phyloP scores from a whole-genome alignment of 2,113 vertebrate species.

The Myotis lucifugus region DNA sequence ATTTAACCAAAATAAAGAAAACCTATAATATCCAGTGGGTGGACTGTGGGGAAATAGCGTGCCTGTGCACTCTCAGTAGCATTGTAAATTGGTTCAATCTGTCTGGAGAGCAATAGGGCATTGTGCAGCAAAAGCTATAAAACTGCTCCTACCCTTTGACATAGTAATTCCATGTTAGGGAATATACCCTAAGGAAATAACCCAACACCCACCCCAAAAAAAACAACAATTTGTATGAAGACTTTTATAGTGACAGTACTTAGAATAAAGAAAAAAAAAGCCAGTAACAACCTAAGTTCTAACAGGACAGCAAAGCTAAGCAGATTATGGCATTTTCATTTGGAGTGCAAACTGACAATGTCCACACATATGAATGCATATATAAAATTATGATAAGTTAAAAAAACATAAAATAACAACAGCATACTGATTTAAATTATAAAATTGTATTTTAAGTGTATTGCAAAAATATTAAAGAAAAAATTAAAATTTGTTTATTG shows the following conservation, averaged over 20 bases:
- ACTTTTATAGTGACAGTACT: slow-evolving; percentile 45
- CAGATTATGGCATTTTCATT: neutral
- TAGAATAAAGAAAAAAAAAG: slow-evolving; percentile 31
- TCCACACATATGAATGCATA: neutral
- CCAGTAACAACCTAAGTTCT: slow-evolving; percentile 12
- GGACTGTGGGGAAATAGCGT: neutral
- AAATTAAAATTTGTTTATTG: neutral
- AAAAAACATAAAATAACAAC: neutral
- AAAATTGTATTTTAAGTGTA: neutral
- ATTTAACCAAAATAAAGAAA: slow-evolving; percentile 49
- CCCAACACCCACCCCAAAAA: neutral
- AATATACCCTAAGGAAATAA: slow-evolving; percentile 62
- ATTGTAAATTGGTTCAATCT: neutral
- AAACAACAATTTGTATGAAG: slow-evolving; percentile 49
- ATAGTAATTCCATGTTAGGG: slow-evolving; percentile 47
- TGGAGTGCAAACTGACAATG: neutral
- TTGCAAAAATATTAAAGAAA: neutral
- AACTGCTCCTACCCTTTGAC: slow-evolving; percentile 21
- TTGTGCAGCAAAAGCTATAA: slow-evolving; percentile 24
- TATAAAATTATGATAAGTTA: neutral
- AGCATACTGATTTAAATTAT: neutral
- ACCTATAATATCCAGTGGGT: neutral
- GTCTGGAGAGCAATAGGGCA: neutral
- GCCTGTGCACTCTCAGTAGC: neutral
- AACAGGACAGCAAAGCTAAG: neutral